Evolutionary conservation across 2,797 vertebrate genomes (phyloP), one percentile per base, ranked within the genome.

Genomic region (Crocidura indochinensis): DNA sequence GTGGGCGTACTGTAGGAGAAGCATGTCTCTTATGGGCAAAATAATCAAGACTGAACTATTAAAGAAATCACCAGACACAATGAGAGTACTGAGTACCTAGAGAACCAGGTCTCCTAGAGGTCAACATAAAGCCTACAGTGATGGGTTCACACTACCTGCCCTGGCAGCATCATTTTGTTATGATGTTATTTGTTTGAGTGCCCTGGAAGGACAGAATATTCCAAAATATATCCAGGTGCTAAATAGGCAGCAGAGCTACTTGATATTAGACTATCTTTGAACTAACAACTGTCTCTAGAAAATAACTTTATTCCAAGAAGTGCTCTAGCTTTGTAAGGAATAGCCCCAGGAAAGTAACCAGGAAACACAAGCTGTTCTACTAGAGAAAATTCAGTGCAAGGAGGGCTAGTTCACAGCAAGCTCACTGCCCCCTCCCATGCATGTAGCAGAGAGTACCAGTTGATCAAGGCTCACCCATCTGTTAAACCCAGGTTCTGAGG

Each of bases 231-330:
- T 96, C 94, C 88, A 96, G 94, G 96, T 96, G 96, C 96, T 96
- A 96, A 93, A 96, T 96, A 97, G 82, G 93, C 91, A 93, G 85
- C 94, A 75, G 84, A 94, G 91, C 94, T 96, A 93, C 96, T 96
- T 97, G 95, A 96, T 47, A 93, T 91, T 94, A 79, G 95, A 94
- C 96, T 95, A 60, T 73, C 49, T 71, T 97, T 98, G 95, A 97
- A 97, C 97, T 98, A 97, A 97, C 97, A 97, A 97, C 92, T 93
- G 74, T 96, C 88, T 94, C 74, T 69, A 94, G 91, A 94, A 93
- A 92, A 88, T 83, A 88, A 69, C 73, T 88, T 97, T 88, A 96
- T 95, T 97, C 95, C 96, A 95, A 96, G 96, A 98, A 97, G 79
- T 81, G 10, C 49, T 92, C n/a, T n/a, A 91, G 79, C 71, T 93